Evolutionary conservation across 92 coral and sea anemone genomes (phyloP).

Genomic region (Epizoanthus rinbou): DNA sequence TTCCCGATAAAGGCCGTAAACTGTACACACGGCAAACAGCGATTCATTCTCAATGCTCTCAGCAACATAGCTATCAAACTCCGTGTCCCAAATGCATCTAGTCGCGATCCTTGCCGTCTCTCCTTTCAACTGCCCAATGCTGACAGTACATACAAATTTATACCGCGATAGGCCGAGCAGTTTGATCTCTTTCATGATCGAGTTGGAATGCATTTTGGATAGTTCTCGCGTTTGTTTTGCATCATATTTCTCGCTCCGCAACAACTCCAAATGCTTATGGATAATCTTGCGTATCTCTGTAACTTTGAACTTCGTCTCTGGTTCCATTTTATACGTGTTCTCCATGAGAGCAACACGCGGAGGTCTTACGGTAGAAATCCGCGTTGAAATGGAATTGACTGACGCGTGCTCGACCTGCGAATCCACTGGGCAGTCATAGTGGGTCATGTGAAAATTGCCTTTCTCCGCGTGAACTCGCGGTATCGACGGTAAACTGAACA

Average conservation of each 20-base stretch:
- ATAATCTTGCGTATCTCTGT: conserved; percentile 69
- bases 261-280: conserved; percentile 70
- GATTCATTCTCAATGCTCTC: conserved; percentile 79
- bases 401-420: conserved; percentile 63
- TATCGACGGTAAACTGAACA: conserved; percentile 62
- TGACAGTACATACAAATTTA: conserved; percentile 86
- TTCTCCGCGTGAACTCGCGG: conserved; percentile 60
- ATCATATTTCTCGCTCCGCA: conserved; percentile 73
- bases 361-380: conserved; percentile 43
- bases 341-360: conserved; percentile 47
- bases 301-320: conserved; percentile 68
- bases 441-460: conserved; percentile 73
- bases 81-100: conserved; percentile 92
- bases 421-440: conserved; percentile 73
- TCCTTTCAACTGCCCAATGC: conserved; percentile 84
- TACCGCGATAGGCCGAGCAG: conserved; percentile 74
- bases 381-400: conserved; percentile 50
- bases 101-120: conserved; percentile 84
- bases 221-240: conserved; percentile 74
- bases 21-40: conserved; percentile 89
- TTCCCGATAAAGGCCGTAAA: conserved; percentile 84
- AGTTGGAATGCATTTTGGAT: conserved; percentile 76
- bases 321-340: conserved; percentile 87
- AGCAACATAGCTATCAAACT: conserved; percentile 80
- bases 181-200: conserved; percentile 81